Percentiles rank a stretch among this genome's conserved stretches.
Conservation (phyloP, 2,113 vertebrate species). For the Tympanuchus pallidicinctus region DNA sequence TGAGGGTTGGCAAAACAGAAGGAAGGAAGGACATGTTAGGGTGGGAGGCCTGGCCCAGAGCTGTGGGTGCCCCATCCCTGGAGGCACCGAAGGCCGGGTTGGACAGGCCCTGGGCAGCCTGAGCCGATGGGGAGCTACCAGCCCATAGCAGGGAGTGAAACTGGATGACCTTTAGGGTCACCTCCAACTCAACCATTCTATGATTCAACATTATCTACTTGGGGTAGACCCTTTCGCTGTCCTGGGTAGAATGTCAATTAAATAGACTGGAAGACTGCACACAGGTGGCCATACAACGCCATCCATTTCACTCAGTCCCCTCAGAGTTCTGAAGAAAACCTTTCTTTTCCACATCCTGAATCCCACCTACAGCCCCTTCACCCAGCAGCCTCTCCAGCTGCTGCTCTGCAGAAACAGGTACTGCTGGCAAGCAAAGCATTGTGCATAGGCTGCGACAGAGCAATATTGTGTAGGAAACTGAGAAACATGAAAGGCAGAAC, state of each 20-base stretch:
- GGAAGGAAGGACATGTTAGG: neutral
- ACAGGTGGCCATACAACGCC: neutral
- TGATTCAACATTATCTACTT: fast-evolving
- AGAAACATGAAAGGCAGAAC: neutral
- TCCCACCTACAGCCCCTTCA: neutral
- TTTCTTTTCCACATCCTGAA: neutral
- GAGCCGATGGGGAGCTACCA: neutral
- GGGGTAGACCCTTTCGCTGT: neutral
- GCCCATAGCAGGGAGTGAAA: neutral
- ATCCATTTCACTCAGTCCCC: neutral
- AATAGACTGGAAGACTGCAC: neutral
- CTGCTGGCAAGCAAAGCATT: neutral
- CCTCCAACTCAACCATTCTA: no score
- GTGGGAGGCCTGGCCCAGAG: neutral
- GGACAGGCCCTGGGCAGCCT: neutral
- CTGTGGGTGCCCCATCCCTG: neutral
- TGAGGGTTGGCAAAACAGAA: fast-evolving
- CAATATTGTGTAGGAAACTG: neutral
- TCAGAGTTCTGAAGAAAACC: neutral
- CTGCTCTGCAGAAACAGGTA: neutral
- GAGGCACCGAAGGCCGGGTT: neutral
- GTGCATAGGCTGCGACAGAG: neutral
- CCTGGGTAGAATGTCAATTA: neutral
- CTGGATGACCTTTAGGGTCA: neutral
- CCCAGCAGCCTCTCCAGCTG: neutral